These are phyloP conservation scores for Cnemophilus loriae DNA, from an alignment of 2,113 vertebrate species.

Conservation along the genomic window DNA sequence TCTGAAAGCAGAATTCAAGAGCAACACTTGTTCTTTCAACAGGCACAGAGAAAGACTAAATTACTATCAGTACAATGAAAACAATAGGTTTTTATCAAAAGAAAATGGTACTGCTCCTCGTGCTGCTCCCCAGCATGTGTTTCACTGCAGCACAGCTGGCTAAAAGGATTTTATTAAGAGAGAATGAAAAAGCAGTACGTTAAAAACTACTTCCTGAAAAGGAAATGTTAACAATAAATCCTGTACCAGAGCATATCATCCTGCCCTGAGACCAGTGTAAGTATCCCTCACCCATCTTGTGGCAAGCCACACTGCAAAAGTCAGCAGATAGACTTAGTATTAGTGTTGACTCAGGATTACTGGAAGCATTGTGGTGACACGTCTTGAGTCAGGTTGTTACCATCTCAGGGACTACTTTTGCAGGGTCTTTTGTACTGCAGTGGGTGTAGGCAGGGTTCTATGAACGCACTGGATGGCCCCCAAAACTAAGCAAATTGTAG, in stretches of 20 bases:
- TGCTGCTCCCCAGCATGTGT: not conserved
- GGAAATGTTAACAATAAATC: not conserved
- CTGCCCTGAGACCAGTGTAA: not conserved
- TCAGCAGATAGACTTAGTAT: not conserved
- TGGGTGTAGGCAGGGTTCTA: not conserved
- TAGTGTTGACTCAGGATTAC: not conserved
- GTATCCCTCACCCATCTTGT: not conserved
- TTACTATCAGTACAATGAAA: not conserved
- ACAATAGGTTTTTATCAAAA: not conserved
- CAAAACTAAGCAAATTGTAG: not conserved
- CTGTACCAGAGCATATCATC: not conserved
- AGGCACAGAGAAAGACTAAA: not conserved
- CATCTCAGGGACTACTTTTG: not conserved
- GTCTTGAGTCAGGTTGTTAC: accelerated
- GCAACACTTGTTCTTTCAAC: not conserved
- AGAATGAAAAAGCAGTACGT: not conserved
- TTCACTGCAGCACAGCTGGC: not conserved
- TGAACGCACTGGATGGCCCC: not conserved
- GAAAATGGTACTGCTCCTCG: not conserved
- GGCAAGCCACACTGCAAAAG: not conserved
- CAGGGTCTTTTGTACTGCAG: not conserved
- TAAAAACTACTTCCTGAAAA: not conserved
- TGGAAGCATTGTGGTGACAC: not conserved
- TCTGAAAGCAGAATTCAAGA: not conserved
- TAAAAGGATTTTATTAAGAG: not conserved